Conservation (phyloP, 2,113 vertebrate species). For the Coptodon bakossiorum region DNA sequence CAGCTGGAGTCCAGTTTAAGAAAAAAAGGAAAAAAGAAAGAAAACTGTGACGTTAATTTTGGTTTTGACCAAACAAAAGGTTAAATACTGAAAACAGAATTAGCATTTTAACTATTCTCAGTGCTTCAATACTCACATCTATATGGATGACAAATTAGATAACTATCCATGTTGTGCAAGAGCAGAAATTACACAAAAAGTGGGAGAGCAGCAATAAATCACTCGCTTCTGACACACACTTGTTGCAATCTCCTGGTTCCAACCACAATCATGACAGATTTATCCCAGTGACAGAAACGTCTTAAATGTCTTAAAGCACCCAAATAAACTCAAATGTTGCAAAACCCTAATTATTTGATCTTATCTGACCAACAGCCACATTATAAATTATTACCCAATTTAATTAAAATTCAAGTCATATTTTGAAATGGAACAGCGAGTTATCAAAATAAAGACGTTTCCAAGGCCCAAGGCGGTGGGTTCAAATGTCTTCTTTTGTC, state of each 20-base stretch:
- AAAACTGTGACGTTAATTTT: not conserved
- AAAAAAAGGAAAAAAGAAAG: not conserved
- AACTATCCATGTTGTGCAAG: not conserved
- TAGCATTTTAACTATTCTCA: not conserved
- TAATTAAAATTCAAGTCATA: not conserved
- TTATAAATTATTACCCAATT: not conserved
- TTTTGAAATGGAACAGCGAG: not conserved
- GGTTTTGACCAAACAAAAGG: not conserved
- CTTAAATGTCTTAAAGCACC: not conserved
- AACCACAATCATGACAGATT: not conserved
- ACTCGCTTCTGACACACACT: not conserved
- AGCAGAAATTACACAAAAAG: not conserved
- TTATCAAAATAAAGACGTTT: not conserved
- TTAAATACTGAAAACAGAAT: not conserved
- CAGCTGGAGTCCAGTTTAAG: slow-evolving; percentile 1
- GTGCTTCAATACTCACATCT: not conserved
- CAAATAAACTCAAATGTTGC: not conserved
- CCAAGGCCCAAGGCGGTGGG: not conserved
- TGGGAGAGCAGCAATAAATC: not conserved
- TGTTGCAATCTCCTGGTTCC: not conserved
- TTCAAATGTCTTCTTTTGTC: not conserved
- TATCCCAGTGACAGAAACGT: not conserved
- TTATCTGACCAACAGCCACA: not conserved
- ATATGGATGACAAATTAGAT: not conserved
- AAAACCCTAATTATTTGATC: not conserved